A percentile compares a stretch with the other conserved stretches of the same genome.
phyloP scores from a whole-genome alignment of 2,113 vertebrate species.

The Pelecanus crispus region DNA sequence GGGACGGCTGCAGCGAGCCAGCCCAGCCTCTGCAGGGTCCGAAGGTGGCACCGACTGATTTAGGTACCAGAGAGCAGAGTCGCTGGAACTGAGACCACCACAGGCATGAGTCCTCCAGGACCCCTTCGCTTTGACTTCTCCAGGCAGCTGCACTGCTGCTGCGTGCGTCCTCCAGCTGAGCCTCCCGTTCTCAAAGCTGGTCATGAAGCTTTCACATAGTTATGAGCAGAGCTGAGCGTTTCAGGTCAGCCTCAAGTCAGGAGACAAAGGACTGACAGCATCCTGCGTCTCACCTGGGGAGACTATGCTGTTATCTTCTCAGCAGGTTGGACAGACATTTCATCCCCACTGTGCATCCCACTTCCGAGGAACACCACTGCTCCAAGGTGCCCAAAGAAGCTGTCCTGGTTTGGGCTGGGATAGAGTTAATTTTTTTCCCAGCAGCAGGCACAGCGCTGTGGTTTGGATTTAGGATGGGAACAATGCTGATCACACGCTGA shows the following conservation, averaged over 20 bases:
- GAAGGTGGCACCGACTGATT: too few species aligned
- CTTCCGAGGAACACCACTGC: neutral
- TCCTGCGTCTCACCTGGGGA: neutral
- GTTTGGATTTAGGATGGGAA: too few species aligned
- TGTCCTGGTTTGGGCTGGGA: too few species aligned
- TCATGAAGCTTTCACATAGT: neutral
- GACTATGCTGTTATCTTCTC: neutral
- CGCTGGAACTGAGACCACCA: neutral
- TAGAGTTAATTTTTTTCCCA: too few species aligned
- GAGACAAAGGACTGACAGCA: neutral
- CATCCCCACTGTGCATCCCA: neutral
- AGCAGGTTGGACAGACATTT: neutral
- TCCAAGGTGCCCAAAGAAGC: neutral
- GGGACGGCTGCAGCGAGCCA: neutral
- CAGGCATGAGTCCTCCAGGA: neutral
- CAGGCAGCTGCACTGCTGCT: neutral
- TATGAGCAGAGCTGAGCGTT: neutral
- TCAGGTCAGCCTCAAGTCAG: neutral
- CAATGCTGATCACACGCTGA: too few species aligned
- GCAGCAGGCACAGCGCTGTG: too few species aligned
- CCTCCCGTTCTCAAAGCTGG: neutral
- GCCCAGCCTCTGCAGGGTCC: neutral
- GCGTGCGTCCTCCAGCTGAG: neutral
- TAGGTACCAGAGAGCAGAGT: neutral
- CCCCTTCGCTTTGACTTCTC: neutral